Evolutionary conservation across 2,888 invertebrate genomes (phyloP), one percentile per base, ranked within the genome.

Genomic region (Chrysina gloriosa): DNA sequence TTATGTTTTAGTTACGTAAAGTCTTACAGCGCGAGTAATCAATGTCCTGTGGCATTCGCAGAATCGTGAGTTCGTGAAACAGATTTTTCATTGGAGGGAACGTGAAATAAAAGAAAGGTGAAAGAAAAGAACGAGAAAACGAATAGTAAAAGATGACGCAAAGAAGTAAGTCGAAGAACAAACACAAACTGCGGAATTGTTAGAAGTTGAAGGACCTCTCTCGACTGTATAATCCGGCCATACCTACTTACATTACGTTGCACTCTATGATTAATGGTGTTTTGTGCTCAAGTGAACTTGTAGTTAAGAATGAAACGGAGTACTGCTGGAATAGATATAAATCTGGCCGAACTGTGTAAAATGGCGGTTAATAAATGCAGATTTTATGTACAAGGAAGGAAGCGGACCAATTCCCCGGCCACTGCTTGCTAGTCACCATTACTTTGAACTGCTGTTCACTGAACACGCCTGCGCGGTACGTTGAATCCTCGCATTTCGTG

Each of bases 321-420:
- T 74, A 47, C 47, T 47, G 36, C 36, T 39, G 61, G 48, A 25
- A 70, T 64, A 73, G 72, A 74, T 71, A 73, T 74, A 75, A 77
- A 77, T 78, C 77, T 71, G 70, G 72, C 45, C 21, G 45, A 45
- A 76, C 77, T 75, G 75, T 76, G 75, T 75, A 80, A 81, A 81
- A 80, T 79, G 80, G 79, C 78, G 79, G 76, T 72, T 77, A 79
- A 79, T 77, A 72, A 77, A 80, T 80, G 79, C 77, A 76, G 74
- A 79, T 78, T 78, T 76, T 76, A 78, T 79, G 73, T 77, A 69
- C 70, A 70, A 80, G 81, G 82, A 81, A 82, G 81, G 82, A 81
- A 82, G 78, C 79, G 75, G 77, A 76, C 74, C 78, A 79, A 80
- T 80, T 80, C 78, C 77, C 78, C 79, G 79, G 79, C 76, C 79